These are phyloP conservation scores for Ophiothrix spiculata DNA, from an alignment of 35 echinoderm and acorn worm species.

Conservation along the genomic window DNA sequence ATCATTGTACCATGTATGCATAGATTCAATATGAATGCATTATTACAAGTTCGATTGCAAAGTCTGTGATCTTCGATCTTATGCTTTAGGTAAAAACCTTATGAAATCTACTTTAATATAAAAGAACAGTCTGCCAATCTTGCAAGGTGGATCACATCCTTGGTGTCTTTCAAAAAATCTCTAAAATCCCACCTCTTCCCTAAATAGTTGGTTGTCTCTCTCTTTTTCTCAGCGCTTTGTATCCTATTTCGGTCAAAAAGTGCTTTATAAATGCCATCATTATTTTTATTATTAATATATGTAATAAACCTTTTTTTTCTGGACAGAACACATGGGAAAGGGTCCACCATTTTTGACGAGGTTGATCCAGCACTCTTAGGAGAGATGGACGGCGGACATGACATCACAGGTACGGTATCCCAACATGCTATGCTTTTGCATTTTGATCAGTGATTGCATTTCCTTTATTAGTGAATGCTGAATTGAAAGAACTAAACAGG, in stretches of 20 bases:
- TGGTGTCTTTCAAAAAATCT: too few species aligned
- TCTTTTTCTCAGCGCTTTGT: too few species aligned
- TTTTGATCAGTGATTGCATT: too few species aligned
- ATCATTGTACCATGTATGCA: too few species aligned
- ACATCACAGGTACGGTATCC: slow-evolving; percentile 83
- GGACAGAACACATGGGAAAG: slow-evolving; percentile 21
- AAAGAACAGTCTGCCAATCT: background rate
- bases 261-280: too few species aligned
- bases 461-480: too few species aligned
- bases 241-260: too few species aligned
- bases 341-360: slow-evolving; percentile 73
- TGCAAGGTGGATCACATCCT: background rate
- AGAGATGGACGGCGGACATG: slow-evolving; percentile 87
- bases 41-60: too few species aligned
- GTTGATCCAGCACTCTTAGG: slow-evolving; percentile 65
- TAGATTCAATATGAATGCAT: too few species aligned
- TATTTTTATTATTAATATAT: background rate
- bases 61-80: background rate
- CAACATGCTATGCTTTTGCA: background rate
- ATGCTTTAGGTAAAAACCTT: background rate
- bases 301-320: background rate
- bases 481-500: too few species aligned
- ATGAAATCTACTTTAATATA: background rate
- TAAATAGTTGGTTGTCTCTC: too few species aligned
- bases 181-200: too few species aligned